phyloP scores from a whole-genome alignment of 2,888 invertebrate genomes.

The Malthinus flaveolus region DNA sequence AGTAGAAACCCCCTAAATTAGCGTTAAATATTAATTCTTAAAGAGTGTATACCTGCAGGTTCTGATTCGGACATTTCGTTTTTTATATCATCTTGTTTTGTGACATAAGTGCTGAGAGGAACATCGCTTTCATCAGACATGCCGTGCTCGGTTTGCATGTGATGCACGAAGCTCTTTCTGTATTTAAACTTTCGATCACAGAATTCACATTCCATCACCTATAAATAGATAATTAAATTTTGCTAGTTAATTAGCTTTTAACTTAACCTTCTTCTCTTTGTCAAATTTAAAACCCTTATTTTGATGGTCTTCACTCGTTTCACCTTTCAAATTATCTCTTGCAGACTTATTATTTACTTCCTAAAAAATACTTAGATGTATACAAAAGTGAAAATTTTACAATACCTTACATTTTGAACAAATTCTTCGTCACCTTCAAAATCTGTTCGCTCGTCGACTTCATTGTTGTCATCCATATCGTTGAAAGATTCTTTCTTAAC shows the following conservation, averaged over 20 bases:
- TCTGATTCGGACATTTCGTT: slow-evolving; percentile 4
- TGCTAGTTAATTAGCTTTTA: neutral
- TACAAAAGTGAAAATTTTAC: neutral
- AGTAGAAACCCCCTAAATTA: too few relatives aligned
- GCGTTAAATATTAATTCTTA: too few relatives aligned
- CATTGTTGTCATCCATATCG: slow-evolving; percentile 28
- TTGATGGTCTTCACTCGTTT: neutral
- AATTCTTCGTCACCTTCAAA: slow-evolving; percentile 9
- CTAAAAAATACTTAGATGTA: neutral
- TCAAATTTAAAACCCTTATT: slow-evolving; percentile 6
- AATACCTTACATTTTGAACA: slow-evolving; percentile 1
- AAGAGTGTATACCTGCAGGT: slow-evolving; percentile 1
- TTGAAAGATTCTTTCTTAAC: slow-evolving; percentile 24
- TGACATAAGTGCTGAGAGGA: slow-evolving; percentile 30
- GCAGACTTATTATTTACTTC: neutral
- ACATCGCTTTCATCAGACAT: slow-evolving; percentile 49
- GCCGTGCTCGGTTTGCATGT: slow-evolving; percentile 53
- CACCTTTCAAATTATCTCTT: neutral
- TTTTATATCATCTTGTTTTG: slow-evolving; percentile 9
- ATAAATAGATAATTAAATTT: slow-evolving; percentile 10
- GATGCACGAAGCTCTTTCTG: slow-evolving; percentile 53
- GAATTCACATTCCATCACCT: slow-evolving; percentile 54
- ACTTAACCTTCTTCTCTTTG: slow-evolving; percentile 41
- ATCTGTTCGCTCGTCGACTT: slow-evolving; percentile 7
- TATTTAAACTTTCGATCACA: slow-evolving; percentile 56